Base-by-base conservation (phyloP, 2,113 vertebrate genomes). In the Lepisosteus oculatus region DNA sequence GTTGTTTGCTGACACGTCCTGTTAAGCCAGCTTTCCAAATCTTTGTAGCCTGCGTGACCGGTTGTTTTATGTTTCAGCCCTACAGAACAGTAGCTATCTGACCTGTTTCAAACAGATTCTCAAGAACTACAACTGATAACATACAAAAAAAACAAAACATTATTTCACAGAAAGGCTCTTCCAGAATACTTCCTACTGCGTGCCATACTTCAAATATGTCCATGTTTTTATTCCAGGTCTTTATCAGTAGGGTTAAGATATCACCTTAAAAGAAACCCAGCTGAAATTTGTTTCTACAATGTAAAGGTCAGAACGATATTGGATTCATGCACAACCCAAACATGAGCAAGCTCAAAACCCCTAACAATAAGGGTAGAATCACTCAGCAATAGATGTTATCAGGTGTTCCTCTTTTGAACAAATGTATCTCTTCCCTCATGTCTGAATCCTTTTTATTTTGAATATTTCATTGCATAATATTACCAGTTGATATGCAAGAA, bases 291-390 rank as follows among this genome's bases (percentile, higher is more conserved):
- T 61, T 43, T 47, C 43, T 55, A 67, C 54, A 42, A 29, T 66
- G 55, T n/a, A 14, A 15, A 64, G 15, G 41, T 61, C 56, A 47
- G 55, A 61, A 45, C 8, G 2, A 9, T 55, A 17, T 9, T 29
- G 4, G 45, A 43, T 66, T 15, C 15, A 66, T 67, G 13, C 55
- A 43, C 13, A 11, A 66, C 29, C 70, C 9, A 72, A 72, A 42
- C 47, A 41, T 17, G 54, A 17, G 42, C 43, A 17, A 13, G 13
- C n/a, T 41, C 6, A 43, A 63, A 15, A 15, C 42, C 17, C 3
- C 43, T 51, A 6, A 47, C 43, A 12, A 72, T 64, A 72, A 43
- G 69, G 69, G 69, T n/a, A 7, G 15, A 71, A 63, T 43, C 45
- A 17, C 15, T 9, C 69, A 63, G 43, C n/a, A 29, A 47, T 14